Evolutionary conservation across 2,113 vertebrate genomes (phyloP), one percentile per base, ranked within the genome.

Genomic region (Chaetura pelagica): DNA sequence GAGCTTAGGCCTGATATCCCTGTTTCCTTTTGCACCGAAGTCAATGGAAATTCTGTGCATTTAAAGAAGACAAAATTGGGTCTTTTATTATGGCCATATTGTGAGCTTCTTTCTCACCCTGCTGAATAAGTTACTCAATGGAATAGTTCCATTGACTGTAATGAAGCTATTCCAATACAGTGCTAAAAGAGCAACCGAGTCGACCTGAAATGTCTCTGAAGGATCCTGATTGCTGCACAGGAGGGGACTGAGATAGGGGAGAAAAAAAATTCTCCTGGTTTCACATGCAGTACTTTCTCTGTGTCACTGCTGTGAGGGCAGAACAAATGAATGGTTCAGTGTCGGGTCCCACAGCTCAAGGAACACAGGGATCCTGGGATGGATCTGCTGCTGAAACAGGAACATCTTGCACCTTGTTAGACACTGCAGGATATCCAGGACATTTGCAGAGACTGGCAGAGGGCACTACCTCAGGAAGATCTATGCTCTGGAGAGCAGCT

Each of bases 81-180:
- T 67, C 91, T 91, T 96, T 96, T 94, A 85, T 94, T 87, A 85
- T 19, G 55, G 78, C 59, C 61, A 59, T 80, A 93, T 93, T 93
- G 84, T 57, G 90, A 94, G 90, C 51, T 91, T 63, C 94, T 84
- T 94, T 94, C 91, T 96, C 83, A 59, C 59, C 73, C 67, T 12
- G 55, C 75, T 94, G 92, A 94, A 93, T 86, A 93, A 90, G 94
- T 77, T 55, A 73, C 87, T 93, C 93, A 63, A 48, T 74, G 89
- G 82, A 95, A 96, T 74, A 77, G 82, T 90, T 76, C 85, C 82
- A 74, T 55, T 71, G 87, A 67, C 87, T 77, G 58, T 96, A 95
- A 97, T 95, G 94, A 95, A 95, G 94, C 92, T 94, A 87, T 95
- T 97, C 90, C 95, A 52, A 62, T 73, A 87, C 71, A 52, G 69